Evolutionary conservation across 2,888 invertebrate genomes (phyloP), one percentile per base, ranked within the genome.

Genomic region (Gortyna flavago): DNA sequence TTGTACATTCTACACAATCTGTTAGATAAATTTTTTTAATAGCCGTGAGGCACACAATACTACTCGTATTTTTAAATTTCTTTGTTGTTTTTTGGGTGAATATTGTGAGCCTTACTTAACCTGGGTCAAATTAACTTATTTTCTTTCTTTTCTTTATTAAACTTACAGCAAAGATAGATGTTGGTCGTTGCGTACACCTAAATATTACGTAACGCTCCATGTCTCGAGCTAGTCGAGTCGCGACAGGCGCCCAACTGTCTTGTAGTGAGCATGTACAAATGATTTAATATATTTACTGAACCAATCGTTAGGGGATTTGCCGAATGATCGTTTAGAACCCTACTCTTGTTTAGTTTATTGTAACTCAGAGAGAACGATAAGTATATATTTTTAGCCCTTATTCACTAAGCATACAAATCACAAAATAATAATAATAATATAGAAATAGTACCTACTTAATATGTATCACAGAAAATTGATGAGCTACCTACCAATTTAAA

Each of bases 221-320:
- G 62, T 41, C 54, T 57, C 38, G 21, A 51, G 69, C 13, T 59
- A 25, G 74, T 16, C 21, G 38, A 57, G 35, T 74, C 68, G 74
- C 77, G 64, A 61, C 72, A 78, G 86, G 78, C 84, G 86, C 72
- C 84, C 35, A 72, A 25, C 73, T 84, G 84, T 86, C 87, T 86
- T 84, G 84, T 69, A 66, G 76, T 57, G 44, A 69, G 38, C 59
- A 65, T 54, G n/a, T n/a, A 69, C 68, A 75, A 75, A 85, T 86
- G 79, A 86, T 79, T 83, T 86, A 84, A 75, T 69, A 48, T 75
- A 44, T 77, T 81, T 54, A 75, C 65, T 68, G 67, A 71, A 75
- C 48, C 32, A 62, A 83, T 74, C 65, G 64, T 65, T 69, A 11
- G n/a, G 29, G n/a, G 32, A 72, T 75, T 77, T 69, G 18, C n/a